These are phyloP conservation scores for Galbula dea DNA, from an alignment of 2,113 vertebrate genomes.

Conservation along the genomic window DNA sequence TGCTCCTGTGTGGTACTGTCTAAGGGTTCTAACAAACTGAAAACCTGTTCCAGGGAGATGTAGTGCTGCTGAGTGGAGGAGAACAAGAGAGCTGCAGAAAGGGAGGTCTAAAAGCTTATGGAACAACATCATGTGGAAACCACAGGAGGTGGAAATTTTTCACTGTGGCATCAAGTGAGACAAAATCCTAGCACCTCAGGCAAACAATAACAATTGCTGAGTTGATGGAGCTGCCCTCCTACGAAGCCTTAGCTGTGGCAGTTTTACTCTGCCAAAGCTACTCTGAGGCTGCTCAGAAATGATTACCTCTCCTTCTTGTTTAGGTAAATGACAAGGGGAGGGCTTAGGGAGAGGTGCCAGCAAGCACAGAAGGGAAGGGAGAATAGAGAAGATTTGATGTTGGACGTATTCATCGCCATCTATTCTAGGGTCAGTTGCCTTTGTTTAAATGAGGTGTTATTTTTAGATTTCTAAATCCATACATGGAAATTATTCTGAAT, in stretches of 20 bases:
- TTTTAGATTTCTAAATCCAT: constrained; percentile 46
- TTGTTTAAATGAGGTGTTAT: constrained; percentile 10
- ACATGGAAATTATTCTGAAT: constrained; percentile 41
- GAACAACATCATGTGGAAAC: background rate
- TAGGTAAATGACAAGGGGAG: background rate
- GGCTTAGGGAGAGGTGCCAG: background rate
- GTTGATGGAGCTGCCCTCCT: background rate
- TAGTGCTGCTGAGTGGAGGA: background rate
- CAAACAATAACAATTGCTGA: background rate
- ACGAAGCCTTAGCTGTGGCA: background rate
- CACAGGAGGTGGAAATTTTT: background rate
- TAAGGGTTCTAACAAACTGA: background rate
- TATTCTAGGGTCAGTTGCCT: constrained; percentile 25
- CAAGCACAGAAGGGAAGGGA: background rate
- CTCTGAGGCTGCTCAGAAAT: background rate
- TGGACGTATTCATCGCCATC: constrained; percentile 3
- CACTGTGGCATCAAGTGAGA: background rate
- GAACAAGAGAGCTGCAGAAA: background rate
- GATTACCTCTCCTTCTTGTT: background rate
- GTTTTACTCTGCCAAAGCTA: background rate
- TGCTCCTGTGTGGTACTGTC: background rate
- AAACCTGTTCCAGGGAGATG: background rate
- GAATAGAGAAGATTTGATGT: constrained; percentile 17
- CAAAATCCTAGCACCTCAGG: background rate
- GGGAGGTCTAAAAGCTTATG: background rate